Evolutionary conservation across 2,113 vertebrate genomes (phyloP), one percentile per base, ranked within the genome.

Genomic region (Carollia perspicillata): DNA sequence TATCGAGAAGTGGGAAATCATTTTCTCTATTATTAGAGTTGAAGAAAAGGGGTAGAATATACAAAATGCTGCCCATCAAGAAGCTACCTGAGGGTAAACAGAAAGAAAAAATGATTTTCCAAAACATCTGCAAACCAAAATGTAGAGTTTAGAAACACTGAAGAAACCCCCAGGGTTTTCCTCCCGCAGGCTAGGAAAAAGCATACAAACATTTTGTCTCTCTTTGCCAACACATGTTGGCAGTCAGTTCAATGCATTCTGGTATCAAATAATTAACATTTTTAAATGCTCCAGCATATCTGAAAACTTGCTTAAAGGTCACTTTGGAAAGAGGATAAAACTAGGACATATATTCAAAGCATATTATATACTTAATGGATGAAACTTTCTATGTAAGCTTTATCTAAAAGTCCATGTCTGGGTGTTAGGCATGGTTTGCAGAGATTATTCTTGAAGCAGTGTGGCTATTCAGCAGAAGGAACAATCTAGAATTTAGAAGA

Each of bases 321-420:
- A 87, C 22, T 81, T 95, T 89, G 35, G 33, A 95, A 78, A 55
- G 63, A 35, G 68, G 71, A 58, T 83, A 92, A 94, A 94, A 63
- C 23, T 13, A 86, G 69, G 35, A 14, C 35, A 37, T 37, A 40
- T 88, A 71, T 84, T 81, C 72, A 78, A 87, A 78, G 16, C 11
- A 33, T 60, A 65, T 12, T 66, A 2, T 85, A 13, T 40, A 44
- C 7, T 69, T 79, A 96, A 60, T 84, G 85, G 78, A 60, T 81
- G 18, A 90, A 90, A 35, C 11, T 86, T 83, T 92, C 71, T 60
- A 4, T 53, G 74, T 96, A 66, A 55, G 37, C 9, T 93, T 90
- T 53, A 23, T 75, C 3, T 79, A 26, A 89, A 72, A 69, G 23
- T 66, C 40, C 95, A 23, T 0, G 5, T 71, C 42, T 40, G 75